Base-by-base conservation (phyloP, 2,888 invertebrate species). In the Adelphocoris suturalis region DNA sequence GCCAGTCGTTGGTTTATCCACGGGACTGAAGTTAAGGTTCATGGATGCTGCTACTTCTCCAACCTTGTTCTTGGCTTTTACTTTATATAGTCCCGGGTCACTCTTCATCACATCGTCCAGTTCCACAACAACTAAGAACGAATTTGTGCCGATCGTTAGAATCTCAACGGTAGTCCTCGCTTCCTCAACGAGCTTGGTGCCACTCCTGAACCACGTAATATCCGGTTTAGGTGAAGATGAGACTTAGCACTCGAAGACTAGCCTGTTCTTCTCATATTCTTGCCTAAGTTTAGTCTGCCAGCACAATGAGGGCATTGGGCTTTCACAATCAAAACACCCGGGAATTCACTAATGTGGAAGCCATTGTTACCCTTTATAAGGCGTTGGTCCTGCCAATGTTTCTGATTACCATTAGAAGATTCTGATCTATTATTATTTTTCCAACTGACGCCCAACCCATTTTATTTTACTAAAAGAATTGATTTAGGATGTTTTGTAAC, bases 31-130 rank as follows among this genome's bases (percentile, higher is more conserved):
- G 95, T 99, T 99, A 94, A 99, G 96, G 94, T 98, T 98, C 94
- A 98, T 98, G 93, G 98, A 98, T 92, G 98, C 98, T 93, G 98
- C 97, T 93, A 98, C 98, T 95, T 99, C 98, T 93, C 99, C 99
- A 95, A 97, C 97, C 95, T 97, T 97, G 94, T 98, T 99, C 94
- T 98, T 98, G 92, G 98, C 98, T 95, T 97, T 98, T 94, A 98
- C 98, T 95, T 98, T 98, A 95, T 99, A 99, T 92, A 98, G 96
- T 94, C 98, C 98, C 93, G 98, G 98, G 94, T 98, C 98, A 92
- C 96, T 96, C 95, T 98, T 98, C 95, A 98, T 96, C 93, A 98
- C 98, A 95, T 98, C 98, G 94, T 98, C 98, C 93, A 99, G 95
- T 94, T 97, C 98, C 93, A 99, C 96, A 93, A 97, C 97, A 93